Percentiles rank a stretch among this genome's conserved stretches.
These are phyloP conservation scores for Acronicta aceris DNA, from an alignment of 2,888 invertebrate genomes.

Conservation along the genomic window DNA sequence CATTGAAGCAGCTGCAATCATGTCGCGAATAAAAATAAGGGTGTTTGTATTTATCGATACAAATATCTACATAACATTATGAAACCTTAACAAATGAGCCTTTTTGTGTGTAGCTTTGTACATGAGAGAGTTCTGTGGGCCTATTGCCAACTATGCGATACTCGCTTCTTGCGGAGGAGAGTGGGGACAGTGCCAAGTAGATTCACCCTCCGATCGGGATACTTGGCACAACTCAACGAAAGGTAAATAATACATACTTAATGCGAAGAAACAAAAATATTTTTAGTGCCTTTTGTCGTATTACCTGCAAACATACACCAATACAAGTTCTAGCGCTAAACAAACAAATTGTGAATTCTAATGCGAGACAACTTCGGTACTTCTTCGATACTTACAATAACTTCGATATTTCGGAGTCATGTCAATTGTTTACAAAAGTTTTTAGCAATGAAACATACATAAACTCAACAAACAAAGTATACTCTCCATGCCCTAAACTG, in stretches of 20 bases:
- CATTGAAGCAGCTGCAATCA: background rate
- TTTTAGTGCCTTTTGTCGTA: slow-evolving; percentile 7
- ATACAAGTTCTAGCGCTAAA: too few species aligned
- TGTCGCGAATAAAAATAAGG: background rate
- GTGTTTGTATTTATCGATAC: slow-evolving; percentile 20
- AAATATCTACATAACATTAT: slow-evolving; percentile 19
- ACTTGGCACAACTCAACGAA: slow-evolving; percentile 54
- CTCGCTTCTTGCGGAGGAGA: slow-evolving; percentile 47
- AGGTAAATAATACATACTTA: slow-evolving; percentile 51
- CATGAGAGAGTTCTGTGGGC: slow-evolving; percentile 54
- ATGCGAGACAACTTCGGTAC: too few species aligned
- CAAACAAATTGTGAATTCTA: too few species aligned
- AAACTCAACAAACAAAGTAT: too few species aligned
- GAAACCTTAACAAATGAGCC: slow-evolving; percentile 46
- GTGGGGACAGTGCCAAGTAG: slow-evolving; percentile 58
- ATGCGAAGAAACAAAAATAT: slow-evolving; percentile 35
- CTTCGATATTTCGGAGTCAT: too few species aligned
- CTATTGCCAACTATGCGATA: slow-evolving; percentile 61
- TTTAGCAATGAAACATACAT: too few species aligned
- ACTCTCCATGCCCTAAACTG: too few species aligned
- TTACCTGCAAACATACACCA: background rate
- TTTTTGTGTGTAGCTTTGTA: slow-evolving; percentile 49
- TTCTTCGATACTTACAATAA: too few species aligned
- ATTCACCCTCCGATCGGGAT: slow-evolving; percentile 50
- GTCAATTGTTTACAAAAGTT: too few species aligned